Evolutionary conservation across 2,888 invertebrate genomes (phyloP), one percentile per base, ranked within the genome.

Genomic region (Xestoiulus laeticollis): DNA sequence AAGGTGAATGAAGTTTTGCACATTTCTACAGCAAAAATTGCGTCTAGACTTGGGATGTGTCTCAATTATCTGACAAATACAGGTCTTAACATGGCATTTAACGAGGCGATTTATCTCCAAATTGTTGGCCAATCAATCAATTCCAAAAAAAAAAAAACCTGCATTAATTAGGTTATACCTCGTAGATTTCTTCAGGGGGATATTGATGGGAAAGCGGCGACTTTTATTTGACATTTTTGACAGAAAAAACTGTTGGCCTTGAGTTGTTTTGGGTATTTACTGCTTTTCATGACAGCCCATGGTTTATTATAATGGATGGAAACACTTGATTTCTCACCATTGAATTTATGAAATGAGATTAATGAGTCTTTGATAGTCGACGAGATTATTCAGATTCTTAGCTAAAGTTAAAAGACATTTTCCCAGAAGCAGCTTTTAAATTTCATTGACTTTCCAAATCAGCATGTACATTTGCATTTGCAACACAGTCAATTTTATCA

Each of bases 91-190:
- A 22, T 48, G 68, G 26, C 68, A n/a, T 22, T 68, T 68, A 68
- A 68, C 68, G 68, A 68, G 68, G 68, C 68, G 22, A 68, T 68
- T 68, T 68, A 68, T 26, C 12, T 26, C 2, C 68, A 68, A 22
- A 68, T 68, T 68, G 68, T 68, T 10, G 22, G 68, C 68, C 68
- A 68, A 26, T 68, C 68, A 68, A 68, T 68, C 68, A 68, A n/a
- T 68, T 68, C 26, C n/a, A 22, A 22, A 68, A 48, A 48, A 48
- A 38, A 68, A 68, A 26, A 22, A 26, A n/a, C n/a, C n/a, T n/a
- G 22, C 68, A 68, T 68, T 68, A 68, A 68, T 68, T 68, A 26
- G 10, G 26, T 10, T 26, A 22, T 26, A 22, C 68, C 10, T 68
- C 26, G 1, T 26, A 22, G 5, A 68, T 68, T 22, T n/a, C 68